Evolutionary conservation across 1,140 invertebrate genomes (phyloP), one percentile per base, ranked within the genome.

Genomic region (Lepidurus apus): DNA sequence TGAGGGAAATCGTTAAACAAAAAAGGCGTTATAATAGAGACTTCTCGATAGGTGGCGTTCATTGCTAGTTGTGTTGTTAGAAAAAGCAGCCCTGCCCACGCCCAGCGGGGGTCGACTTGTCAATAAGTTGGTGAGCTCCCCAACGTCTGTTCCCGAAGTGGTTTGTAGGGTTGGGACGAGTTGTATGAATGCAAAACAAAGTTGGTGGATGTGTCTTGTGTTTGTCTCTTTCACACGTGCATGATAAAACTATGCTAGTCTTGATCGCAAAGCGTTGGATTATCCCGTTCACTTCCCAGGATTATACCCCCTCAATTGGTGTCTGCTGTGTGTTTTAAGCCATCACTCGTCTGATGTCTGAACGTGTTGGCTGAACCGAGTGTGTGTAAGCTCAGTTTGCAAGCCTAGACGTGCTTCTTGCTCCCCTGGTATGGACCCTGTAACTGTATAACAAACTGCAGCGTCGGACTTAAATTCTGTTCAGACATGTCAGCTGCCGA

Each of bases 81-180:
- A 65, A 21, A 65, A n/a, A 21, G 7, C 17, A 65, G 53, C 53
- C 53, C 53, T 65, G 53, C 53, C 53, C 53, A 65, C 53, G n/a
- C 53, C 53, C 53, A 65, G 53, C 53, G 53, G 53, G 53, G 53
- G 53, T 65, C 53, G 53, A 65, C 53, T 65, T 65, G 53, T 65
- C 53, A 65, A 65, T 65, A 65, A 65, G 53, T 65, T 65, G 53
- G 53, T 65, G 8, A 13, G 8, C 53, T 65, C 21, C 17, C 21
- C 53, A n/a, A 65, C 53, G 21, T 65, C 53, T 13, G 17, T n/a
- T 13, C 17, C 21, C 17, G n/a, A 65, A 65, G 53, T 65, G n/a
- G 17, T 65, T 21, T 65, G 17, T 13, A 21, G 53, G 7, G 53
- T 47, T 21, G 53, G 17, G 13, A 21, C 53, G 17, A n/a, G 17